Base-by-base conservation (phyloP, 1,140 invertebrate genomes). In the Archegozetes longisetosus region DNA sequence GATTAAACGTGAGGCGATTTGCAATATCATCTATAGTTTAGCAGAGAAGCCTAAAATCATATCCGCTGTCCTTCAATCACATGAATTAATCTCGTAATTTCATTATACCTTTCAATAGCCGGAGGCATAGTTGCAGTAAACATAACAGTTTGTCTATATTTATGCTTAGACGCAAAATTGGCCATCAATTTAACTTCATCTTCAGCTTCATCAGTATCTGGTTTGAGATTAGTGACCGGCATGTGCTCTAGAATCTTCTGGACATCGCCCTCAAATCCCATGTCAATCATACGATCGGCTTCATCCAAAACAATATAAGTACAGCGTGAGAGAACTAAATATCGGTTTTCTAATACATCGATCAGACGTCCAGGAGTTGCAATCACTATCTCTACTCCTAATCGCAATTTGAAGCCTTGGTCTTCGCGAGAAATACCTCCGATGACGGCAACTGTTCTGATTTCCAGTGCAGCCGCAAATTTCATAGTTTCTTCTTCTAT, bases 51-150 rank as follows among this genome's bases (percentile, higher is more conserved):
- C n/a, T n/a, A n/a, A n/a, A n/a, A n/a, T n/a, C n/a, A n/a, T n/a
- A n/a, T n/a, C n/a, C n/a, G n/a, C n/a, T n/a, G n/a, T n/a, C n/a
- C n/a, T n/a, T n/a, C n/a, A n/a, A n/a, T n/a, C n/a, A n/a, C n/a
- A n/a, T n/a, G n/a, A 40, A 40, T 9, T 17, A 40, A 40, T 40
- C 17, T 6, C 17, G 6, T 40, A 17, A 9, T 9, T 40, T 40
- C 6, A 9, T 9, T 40, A 17, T 40, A 40, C 32, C 32, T 40
- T 75, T 99, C 96, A 2, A 99, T 92, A 6, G 93, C 87, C 1
- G 95, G 83, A 6, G 93, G 93, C 96, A 99, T 99, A 66, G 96
- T 99, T 20, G 96, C 96, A 48, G 96, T 99, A 74, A 99, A 99
- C 96, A 99, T 99, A 62, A 99, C 95, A 69, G 95, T 99, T 84